Base-by-base conservation (phyloP, 2,888 invertebrate species). In the Seira musarum region DNA sequence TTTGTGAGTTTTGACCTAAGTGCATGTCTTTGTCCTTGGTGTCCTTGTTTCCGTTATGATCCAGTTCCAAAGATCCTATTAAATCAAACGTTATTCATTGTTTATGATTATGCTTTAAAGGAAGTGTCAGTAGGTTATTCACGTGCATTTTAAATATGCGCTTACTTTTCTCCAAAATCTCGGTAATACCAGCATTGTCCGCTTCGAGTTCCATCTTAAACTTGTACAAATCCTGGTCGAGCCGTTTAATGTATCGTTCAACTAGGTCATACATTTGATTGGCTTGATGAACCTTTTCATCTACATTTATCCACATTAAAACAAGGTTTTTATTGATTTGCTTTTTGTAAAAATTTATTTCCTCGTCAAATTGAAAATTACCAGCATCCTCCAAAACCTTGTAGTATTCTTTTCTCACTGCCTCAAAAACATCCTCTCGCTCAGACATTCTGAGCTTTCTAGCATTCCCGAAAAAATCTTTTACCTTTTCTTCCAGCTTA, bases 151-250 rank as follows among this genome's bases (percentile, higher is more conserved):
- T 21, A 1, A 64, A 30, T 57, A 35, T 15, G 8, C 30, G 80
- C 81, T 86, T 87, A 89, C 91, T 91, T 89, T 97, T 96, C 90
- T 99, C 98, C 84, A 99, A 89, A 67, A 96, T 91, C 90, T 98
- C 98, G 0, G 99, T 99, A 73, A 98, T 97, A 1, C 99, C 99
- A 87, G 98, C 96, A 91, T 98, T 97, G 89, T 99, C 99, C 0
- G 99, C 99, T 90, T 99, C 99, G 80, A 99, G 90, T 90, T 99
- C 99, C 92, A 98, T 96, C 90, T 99, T 99, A 89, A 99, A 99
- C 89, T 99, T 99, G 87, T 96, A 95, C 70, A 98, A 90, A 89
- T 99, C 99, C 89, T 92, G 91, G 90, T 95, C 96, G 72, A 99
- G 90, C 89, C 96, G 92, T 81, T 97, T 91, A 87, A 97, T 91